Evolutionary conservation across 2,797 vertebrate species (phyloP).

Genomic region (Sebastes wilsoni): DNA sequence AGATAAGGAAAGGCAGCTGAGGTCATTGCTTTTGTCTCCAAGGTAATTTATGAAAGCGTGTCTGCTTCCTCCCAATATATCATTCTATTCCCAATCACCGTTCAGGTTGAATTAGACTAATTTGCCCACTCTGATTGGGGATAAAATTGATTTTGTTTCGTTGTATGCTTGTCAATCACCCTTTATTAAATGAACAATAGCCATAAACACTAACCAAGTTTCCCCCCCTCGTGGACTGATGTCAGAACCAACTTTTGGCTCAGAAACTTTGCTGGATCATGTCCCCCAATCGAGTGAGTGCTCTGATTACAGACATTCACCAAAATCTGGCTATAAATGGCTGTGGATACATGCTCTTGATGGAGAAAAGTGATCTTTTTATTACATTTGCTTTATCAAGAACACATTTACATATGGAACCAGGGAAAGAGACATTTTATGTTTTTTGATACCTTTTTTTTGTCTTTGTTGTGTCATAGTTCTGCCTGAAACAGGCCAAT

Average conservation of each 20-base stretch:
- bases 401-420: conserved; percentile 40
- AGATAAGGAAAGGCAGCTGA: conserved; percentile 2
- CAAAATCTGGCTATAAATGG: background rate
- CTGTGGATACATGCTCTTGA: background rate
- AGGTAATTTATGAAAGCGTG: conserved; percentile 41
- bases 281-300: conserved; percentile 6
- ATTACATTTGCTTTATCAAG: conserved; percentile 47
- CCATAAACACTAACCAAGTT: conserved; percentile 27
- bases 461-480: conserved; percentile 29
- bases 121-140: conserved; percentile 49
- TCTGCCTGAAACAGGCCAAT: conserved; percentile 31
- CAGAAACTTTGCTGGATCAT: conserved; percentile 30
- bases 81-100: conserved; percentile 49
- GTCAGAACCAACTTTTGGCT: conserved; percentile 36
- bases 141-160: conserved; percentile 46
- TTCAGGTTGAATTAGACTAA: conserved; percentile 64
- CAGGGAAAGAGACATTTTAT: background rate
- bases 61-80: conserved; percentile 18
- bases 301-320: conserved; percentile 51
- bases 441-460: background rate
- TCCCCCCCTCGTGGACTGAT: conserved; percentile 6
- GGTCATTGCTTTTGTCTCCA: conserved; percentile 44
- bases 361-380: conserved; percentile 38
- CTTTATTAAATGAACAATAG: conserved; percentile 56
- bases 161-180: conserved; percentile 59